Percentiles rank a stretch among this genome's conserved stretches.
These are phyloP conservation scores for Drosophila bocki DNA, from an alignment of 1,140 invertebrate species.

Conservation along the genomic window DNA sequence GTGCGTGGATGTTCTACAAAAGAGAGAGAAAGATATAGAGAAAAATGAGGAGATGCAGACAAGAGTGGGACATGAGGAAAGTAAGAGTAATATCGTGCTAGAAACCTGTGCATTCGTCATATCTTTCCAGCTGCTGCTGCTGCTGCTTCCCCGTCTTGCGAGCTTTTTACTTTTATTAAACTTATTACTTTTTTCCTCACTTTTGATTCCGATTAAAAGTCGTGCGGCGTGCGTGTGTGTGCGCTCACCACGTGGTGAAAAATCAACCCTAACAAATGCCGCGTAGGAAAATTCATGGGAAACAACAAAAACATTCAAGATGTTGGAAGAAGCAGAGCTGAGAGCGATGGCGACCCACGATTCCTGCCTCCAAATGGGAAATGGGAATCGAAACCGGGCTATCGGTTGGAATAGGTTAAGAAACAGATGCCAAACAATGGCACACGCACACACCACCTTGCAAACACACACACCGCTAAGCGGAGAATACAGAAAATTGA, in stretches of 20 bases:
- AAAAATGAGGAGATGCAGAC: background rate
- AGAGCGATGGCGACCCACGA: slow-evolving; percentile 21
- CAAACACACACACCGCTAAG: background rate
- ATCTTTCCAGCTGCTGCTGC: background rate
- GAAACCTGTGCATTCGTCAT: slow-evolving; percentile 33
- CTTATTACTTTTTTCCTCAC: background rate
- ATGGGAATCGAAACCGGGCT: slow-evolving; percentile 14
- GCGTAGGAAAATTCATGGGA: slow-evolving; percentile 46
- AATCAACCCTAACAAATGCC: slow-evolving; percentile 78
- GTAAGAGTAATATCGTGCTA: slow-evolving; percentile 10
- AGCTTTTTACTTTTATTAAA: background rate
- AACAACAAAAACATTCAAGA: slow-evolving; percentile 17
- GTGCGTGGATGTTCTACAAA: slow-evolving; percentile 68
- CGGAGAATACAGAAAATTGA: slow-evolving; percentile 39
- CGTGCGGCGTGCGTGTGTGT: slow-evolving; percentile 19
- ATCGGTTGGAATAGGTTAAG: slow-evolving; percentile 39
- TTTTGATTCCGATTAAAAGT: slow-evolving; percentile 16
- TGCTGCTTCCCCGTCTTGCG: background rate
- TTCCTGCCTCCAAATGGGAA: slow-evolving; percentile 7
- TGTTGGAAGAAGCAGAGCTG: slow-evolving; percentile 11
- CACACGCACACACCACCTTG: slow-evolving; percentile 19
- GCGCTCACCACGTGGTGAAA: slow-evolving; percentile 76
- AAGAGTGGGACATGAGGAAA: slow-evolving; percentile 16
- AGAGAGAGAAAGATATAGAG: background rate
- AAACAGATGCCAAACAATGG: slow-evolving; percentile 37